These are phyloP conservation scores for Bungarus multicinctus DNA, from an alignment of 2,113 vertebrate genomes.

Conservation along the genomic window DNA sequence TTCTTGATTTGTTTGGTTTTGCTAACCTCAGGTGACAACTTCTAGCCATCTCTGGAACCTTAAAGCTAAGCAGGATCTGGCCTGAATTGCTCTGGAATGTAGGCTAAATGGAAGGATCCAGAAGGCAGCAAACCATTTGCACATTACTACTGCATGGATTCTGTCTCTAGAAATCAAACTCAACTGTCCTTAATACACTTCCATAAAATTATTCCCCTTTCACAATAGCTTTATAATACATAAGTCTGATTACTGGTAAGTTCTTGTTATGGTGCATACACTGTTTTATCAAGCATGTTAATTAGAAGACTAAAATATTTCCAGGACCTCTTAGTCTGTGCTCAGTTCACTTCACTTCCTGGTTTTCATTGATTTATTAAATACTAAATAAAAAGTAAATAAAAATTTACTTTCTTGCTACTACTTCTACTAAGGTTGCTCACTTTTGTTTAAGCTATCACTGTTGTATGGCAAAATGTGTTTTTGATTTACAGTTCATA, in stretches of 20 bases:
- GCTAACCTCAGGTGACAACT: neutral
- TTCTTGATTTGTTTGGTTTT: neutral
- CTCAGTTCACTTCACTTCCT: neutral
- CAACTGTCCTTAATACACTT: neutral
- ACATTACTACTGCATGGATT: neutral
- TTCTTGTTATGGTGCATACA: neutral
- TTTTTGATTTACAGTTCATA: slow-evolving; percentile 56
- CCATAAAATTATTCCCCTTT: neutral
- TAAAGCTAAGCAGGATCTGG: neutral
- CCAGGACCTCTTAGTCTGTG: neutral
- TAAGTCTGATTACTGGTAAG: neutral
- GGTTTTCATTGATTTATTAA: neutral
- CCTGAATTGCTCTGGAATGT: neutral
- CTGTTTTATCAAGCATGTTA: neutral
- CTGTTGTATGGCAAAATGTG: slow-evolving; percentile 33
- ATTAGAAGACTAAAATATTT: neutral
- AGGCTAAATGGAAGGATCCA: neutral
- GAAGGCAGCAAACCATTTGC: neutral
- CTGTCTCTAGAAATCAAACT: neutral
- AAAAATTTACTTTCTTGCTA: neutral
- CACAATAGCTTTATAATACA: neutral
- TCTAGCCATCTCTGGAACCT: neutral
- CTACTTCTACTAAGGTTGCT: neutral
- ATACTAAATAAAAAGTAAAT: neutral
- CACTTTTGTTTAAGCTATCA: slow-evolving; percentile 25